Percentiles rank a stretch among this genome's conserved stretches.
Conservation (phyloP, 2,888 invertebrate genomes). For the Pycnomerus fuliginosus region DNA sequence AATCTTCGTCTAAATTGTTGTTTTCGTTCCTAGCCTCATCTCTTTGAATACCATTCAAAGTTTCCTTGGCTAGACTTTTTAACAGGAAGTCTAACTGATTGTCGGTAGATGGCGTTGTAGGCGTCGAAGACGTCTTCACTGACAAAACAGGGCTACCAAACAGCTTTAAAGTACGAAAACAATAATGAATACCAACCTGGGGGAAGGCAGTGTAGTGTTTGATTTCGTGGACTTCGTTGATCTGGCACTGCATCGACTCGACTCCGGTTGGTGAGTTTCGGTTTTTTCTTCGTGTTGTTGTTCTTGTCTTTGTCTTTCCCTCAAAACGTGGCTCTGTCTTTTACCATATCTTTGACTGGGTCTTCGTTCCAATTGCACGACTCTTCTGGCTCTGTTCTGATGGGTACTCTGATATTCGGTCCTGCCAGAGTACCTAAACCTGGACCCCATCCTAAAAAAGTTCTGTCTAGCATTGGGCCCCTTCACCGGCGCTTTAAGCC, state of each 20-base stretch:
- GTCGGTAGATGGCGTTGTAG: constrained; percentile 49
- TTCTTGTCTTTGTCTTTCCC: constrained; percentile 69
- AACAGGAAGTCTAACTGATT: constrained; percentile 71
- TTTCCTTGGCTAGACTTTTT: constrained; percentile 73
- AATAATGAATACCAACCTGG: neutral
- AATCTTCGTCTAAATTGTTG: constrained; percentile 44
- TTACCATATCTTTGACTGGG: constrained; percentile 91
- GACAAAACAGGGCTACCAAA: constrained; percentile 52
- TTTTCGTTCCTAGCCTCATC: constrained; percentile 49
- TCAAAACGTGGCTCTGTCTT: constrained; percentile 83
- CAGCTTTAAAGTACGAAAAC: neutral
- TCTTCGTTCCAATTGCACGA: constrained; percentile 93
- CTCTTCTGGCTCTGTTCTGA: constrained; percentile 84
- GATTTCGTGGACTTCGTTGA: constrained; percentile 56
- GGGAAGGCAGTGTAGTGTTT: too few relatives aligned
- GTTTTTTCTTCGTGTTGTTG: constrained; percentile 5
- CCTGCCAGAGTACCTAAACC: constrained; percentile 85
- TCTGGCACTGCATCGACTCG: constrained; percentile 59
- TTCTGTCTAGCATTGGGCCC: constrained; percentile 88
- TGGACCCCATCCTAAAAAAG: constrained; percentile 98
- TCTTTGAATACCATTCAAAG: constrained; percentile 56
- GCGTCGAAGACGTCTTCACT: constrained; percentile 30
- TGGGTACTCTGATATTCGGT: constrained; percentile 98
- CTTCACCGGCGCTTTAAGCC: constrained; percentile 85
- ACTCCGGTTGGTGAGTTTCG: constrained; percentile 39